phyloP scores from a whole-genome alignment of 2,113 vertebrate genomes.

The Semnornis frantzii region DNA sequence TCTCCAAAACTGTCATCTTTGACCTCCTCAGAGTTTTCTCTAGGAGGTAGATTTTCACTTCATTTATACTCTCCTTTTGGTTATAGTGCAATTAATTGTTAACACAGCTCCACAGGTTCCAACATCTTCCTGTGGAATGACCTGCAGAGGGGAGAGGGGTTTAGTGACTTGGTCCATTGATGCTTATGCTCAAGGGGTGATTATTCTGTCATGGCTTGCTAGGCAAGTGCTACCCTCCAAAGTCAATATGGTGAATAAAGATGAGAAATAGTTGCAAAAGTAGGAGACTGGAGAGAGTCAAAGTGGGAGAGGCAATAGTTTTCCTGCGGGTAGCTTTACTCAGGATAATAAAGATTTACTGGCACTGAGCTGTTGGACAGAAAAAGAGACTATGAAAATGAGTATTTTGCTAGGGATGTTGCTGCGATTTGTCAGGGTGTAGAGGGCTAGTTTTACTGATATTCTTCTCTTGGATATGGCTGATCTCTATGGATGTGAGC shows the following conservation, averaged over 20 bases:
- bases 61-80: background rate
- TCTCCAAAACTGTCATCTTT: background rate
- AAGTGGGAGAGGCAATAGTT: background rate
- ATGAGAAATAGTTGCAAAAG: background rate
- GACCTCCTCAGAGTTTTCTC: background rate
- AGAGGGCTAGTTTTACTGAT: background rate
- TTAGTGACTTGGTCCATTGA: background rate
- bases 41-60: constrained; percentile 24
- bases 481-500: background rate
- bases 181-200: background rate
- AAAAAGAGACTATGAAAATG: background rate
- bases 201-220: background rate
- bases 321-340: background rate
- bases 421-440: background rate
- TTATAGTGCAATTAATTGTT: background rate
- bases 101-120: background rate
- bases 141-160: background rate
- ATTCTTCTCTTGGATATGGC: background rate
- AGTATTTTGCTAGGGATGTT: background rate
- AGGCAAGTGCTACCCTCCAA: background rate
- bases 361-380: background rate
- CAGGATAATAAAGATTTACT: background rate
- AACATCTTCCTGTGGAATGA: background rate
- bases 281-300: background rate
- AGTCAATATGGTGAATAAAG: background rate